phyloP scores from a whole-genome alignment of 92 coral and sea anemone genomes.

The Phenganax marumi region DNA sequence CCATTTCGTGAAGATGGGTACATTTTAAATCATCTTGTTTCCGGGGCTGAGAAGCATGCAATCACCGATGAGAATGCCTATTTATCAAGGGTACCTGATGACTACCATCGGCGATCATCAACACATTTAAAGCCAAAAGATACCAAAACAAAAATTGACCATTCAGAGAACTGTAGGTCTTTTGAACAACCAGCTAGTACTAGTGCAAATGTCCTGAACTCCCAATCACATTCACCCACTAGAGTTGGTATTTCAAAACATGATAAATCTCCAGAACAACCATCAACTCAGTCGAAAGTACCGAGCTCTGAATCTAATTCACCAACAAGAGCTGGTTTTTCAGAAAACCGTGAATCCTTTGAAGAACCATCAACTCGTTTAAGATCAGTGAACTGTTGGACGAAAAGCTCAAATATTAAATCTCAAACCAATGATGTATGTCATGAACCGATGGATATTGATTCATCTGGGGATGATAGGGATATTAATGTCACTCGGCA shows the following conservation, averaged over 20 bases:
- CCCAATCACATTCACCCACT: no score
- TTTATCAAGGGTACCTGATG: background rate
- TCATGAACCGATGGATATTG: slow-evolving; percentile 2
- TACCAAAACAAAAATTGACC: no score
- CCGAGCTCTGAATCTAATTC: background rate
- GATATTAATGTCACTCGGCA: background rate
- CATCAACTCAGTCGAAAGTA: background rate
- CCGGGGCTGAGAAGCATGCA: background rate
- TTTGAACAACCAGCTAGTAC: no score
- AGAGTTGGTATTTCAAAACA: no score
- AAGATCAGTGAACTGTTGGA: background rate
- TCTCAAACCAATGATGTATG: background rate
- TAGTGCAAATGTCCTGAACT: no score
- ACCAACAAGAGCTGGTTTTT: background rate
- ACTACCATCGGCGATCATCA: background rate
- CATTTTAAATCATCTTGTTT: background rate
- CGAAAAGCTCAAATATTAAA: background rate
- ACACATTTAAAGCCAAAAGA: background rate
- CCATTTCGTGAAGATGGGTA: slow-evolving; percentile 11
- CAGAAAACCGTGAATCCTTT: background rate
- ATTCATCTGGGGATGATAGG: background rate
- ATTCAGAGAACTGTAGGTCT: no score
- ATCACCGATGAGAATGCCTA: background rate
- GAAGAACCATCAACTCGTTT: background rate
- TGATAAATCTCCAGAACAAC: background rate